Conservation (phyloP, 2,113 vertebrate genomes). For the Notechis scutatus region DNA sequence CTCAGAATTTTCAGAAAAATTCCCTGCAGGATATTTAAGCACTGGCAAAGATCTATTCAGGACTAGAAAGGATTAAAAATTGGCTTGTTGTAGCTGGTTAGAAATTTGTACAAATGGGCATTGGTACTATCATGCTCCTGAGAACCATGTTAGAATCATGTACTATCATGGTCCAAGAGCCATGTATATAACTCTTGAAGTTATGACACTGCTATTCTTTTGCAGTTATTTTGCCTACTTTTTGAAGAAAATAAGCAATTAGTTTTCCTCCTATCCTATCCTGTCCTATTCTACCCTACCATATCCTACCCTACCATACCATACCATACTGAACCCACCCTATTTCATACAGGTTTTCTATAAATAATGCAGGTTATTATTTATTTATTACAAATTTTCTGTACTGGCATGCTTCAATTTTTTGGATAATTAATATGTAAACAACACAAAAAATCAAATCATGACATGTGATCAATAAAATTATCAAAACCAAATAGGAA, state of each 20-base stretch:
- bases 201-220: not conserved
- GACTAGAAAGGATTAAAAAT: not conserved
- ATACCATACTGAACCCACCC: accelerated
- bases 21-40: not conserved
- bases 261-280: not conserved
- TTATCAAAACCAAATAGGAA: not conserved
- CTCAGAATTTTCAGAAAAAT: not conserved
- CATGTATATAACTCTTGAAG: not conserved
- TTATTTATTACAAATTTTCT: not conserved
- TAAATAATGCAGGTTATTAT: not conserved
- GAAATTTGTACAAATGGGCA: not conserved
- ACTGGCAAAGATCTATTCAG: not conserved
- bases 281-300: not conserved
- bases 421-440: not conserved
- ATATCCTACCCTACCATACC: no score
- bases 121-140: not conserved
- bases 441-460: not conserved
- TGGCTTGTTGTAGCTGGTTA: not conserved
- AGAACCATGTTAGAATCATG: not conserved
- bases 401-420: not conserved
- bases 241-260: not conserved
- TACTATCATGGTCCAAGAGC: not conserved
- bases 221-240: not conserved
- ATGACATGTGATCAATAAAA: not conserved
- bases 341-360: not conserved